These are phyloP conservation scores for Epinephelus fuscoguttatus DNA, from an alignment of 2,113 vertebrate genomes.

Conservation along the genomic window DNA sequence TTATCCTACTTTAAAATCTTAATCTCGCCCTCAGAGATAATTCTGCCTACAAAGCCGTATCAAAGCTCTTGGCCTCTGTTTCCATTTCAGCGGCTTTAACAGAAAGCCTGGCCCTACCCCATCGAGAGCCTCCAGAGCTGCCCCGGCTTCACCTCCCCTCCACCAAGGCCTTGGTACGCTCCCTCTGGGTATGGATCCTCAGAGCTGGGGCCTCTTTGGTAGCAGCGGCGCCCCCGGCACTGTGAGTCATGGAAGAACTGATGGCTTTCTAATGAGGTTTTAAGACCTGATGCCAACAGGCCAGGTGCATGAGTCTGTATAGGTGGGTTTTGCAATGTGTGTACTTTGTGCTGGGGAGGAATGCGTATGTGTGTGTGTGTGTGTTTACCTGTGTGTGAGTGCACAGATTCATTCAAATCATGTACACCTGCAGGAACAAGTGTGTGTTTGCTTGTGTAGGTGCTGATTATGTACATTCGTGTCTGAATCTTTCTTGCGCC, in stretches of 20 bases:
- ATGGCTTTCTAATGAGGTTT: constrained; percentile 69
- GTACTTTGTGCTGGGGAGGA: constrained; percentile 36
- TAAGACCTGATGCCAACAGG: constrained; percentile 63
- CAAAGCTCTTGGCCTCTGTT: constrained; percentile 54
- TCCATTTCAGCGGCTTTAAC: constrained; percentile 49
- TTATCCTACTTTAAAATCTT: constrained; percentile 51
- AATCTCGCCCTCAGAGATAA: constrained; percentile 68
- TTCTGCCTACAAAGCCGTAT: constrained; percentile 59
- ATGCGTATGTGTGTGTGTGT: constrained; percentile 44
- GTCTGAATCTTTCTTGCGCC: constrained; percentile 39
- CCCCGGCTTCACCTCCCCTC: constrained; percentile 44
- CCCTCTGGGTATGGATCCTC: constrained; percentile 46
- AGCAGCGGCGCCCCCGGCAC: constrained; percentile 38
- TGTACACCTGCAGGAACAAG: constrained; percentile 66
- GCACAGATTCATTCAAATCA: constrained; percentile 30
- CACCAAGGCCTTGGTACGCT: constrained; percentile 18
- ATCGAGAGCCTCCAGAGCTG: constrained; percentile 29
- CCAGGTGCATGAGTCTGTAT: constrained; percentile 65
- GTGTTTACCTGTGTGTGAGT: constrained; percentile 48
- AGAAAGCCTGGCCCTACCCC: constrained; percentile 19
- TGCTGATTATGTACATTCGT: constrained; percentile 46
- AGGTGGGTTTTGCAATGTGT: constrained; percentile 55
- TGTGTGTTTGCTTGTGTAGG: constrained; percentile 55
- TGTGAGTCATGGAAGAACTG: constrained; percentile 68
- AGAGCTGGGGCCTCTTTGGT: constrained; percentile 55